Percentiles rank a stretch among this genome's conserved stretches.
phyloP scores from a whole-genome alignment of 1,140 invertebrate species.

The Homarus americanus region DNA sequence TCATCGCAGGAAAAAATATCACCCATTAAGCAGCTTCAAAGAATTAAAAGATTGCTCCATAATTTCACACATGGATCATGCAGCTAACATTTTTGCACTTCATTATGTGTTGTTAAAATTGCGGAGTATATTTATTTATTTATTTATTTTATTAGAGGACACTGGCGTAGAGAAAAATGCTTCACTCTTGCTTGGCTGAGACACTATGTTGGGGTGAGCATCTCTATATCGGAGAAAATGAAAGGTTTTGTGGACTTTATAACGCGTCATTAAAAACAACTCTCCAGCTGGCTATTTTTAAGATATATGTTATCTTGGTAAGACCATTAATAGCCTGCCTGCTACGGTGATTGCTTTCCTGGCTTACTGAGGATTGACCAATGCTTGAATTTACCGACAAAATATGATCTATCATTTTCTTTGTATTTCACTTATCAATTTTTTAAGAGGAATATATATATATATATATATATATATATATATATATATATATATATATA shows the following conservation, averaged over 20 bases:
- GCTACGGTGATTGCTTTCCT: neutral
- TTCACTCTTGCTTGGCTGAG: too few species aligned
- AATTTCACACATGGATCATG: slow-evolving; percentile 56
- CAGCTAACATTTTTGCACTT: slow-evolving; percentile 35
- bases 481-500: neutral
- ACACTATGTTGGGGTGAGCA: neutral
- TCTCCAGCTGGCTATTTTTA: neutral
- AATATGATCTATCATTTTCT: neutral
- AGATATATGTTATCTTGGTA: neutral
- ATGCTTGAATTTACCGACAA: neutral
- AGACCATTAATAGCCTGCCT: neutral
- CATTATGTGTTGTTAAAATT: slow-evolving; percentile 59
- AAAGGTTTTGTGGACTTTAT: neutral
- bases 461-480: too few species aligned
- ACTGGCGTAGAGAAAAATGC: neutral
- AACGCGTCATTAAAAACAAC: neutral
- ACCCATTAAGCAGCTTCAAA: slow-evolving; percentile 62
- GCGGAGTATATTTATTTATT: too few species aligned
- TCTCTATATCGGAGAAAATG: neutral
- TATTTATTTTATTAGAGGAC: slow-evolving; percentile 27
- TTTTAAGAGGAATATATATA: too few species aligned
- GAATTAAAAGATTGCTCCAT: slow-evolving; percentile 60
- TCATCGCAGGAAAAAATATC: slow-evolving; percentile 55
- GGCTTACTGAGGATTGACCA: neutral
- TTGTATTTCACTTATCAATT: too few species aligned